Base-by-base conservation (phyloP, 2,888 invertebrate species). In the Eupithecia subumbrata region DNA sequence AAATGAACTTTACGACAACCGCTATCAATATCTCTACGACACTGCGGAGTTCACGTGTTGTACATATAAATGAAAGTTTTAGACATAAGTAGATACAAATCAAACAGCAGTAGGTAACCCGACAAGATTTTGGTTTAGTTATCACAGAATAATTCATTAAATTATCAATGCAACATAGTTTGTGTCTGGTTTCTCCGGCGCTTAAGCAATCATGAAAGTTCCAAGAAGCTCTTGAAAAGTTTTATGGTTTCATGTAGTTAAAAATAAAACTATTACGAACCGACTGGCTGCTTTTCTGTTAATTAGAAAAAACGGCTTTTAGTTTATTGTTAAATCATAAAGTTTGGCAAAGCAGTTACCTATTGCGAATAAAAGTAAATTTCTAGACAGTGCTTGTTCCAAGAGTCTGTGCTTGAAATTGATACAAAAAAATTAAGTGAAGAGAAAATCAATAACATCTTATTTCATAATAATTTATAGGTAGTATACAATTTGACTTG, bases 1-100 rank as follows among this genome's bases (percentile, higher is more conserved):
- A 81, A 84, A 78, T 83, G 75, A 83, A 82, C 83, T 83, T 74
- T 78, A 76, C 82, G 78, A 75, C 78, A 79, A 71, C 68, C 75
- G 72, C 77, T 80, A 82, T 82, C 75, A 81, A 76, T 7, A n/a
- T 16, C 16, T 45, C 3, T 82, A 79, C 75, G 71, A 76, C 72
- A 74, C 76, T 66, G 34, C 12, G 37, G 22, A 64, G 63, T 11
- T 18, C 30, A 43, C n/a, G 22, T 63, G 71, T 63, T 30, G 11
- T 52, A n/a, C 2, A 52, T 8, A 52, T n/a, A n/a, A n/a, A n/a
- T 4, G 5, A 52, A 5, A 52, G n/a, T 1, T n/a, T 9, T 52
- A n/a, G 30, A 30, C 30, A 30, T 30, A n/a, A n/a, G n/a, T n/a
- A 8, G 8, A 8, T 52, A 52, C 18, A n/a, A 52, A 52, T n/a